Percentiles rank a stretch among this genome's conserved stretches.
phyloP scores from a whole-genome alignment of 2,888 invertebrate genomes.

The Netelia virgata region DNA sequence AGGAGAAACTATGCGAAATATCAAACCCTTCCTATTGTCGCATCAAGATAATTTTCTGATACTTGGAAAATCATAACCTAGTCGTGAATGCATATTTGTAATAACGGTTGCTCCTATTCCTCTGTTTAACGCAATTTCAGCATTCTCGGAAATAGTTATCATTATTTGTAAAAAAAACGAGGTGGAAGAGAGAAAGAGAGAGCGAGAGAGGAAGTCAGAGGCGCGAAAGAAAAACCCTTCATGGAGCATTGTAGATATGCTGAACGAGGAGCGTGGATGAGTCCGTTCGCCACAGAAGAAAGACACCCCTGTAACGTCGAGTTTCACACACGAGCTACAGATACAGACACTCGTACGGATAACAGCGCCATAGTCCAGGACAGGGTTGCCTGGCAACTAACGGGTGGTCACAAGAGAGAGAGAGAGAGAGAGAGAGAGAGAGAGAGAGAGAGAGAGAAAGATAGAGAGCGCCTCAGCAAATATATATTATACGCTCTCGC shows the following conservation, averaged over 20 bases:
- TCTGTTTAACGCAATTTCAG: conserved; percentile 42
- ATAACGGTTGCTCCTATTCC: conserved; percentile 13
- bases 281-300: conserved; percentile 59
- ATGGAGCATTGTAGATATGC: conserved; percentile 54
- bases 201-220: neutral
- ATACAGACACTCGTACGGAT: conserved; percentile 37
- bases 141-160: conserved; percentile 21
- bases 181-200: conserved; percentile 1
- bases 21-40: too few species aligned
- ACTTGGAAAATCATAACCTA: neutral
- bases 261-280: conserved; percentile 55
- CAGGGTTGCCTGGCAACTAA: conserved; percentile 82
- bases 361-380: conserved; percentile 49
- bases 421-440: conserved; percentile 34
- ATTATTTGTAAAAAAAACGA: conserved; percentile 41
- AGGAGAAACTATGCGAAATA: too few species aligned
- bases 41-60: neutral
- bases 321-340: conserved; percentile 35
- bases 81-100: neutral
- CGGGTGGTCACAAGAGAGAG: conserved; percentile 68
- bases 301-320: conserved; percentile 54
- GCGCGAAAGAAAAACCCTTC: conserved; percentile 43
- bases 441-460: conserved; percentile 18
- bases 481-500: conserved; percentile 74
- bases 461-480: conserved; percentile 51